A percentile compares a stretch with the other conserved stretches of the same genome.
These are phyloP conservation scores for Ectemnius lituratus DNA, from an alignment of 2,888 invertebrate species.

Conservation along the genomic window DNA sequence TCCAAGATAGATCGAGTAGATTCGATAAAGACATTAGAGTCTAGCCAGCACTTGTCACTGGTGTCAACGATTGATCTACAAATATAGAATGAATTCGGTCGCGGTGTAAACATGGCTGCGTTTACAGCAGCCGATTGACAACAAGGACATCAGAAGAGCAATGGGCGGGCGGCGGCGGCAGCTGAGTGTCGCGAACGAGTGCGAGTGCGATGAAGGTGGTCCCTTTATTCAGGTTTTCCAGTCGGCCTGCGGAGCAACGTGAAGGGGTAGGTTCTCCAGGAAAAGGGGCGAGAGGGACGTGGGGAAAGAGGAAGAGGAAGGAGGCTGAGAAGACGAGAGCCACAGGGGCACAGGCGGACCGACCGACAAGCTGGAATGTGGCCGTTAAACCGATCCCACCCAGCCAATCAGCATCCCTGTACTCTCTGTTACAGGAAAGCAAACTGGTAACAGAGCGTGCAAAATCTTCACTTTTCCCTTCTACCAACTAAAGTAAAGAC, in stretches of 20 bases:
- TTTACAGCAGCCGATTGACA: constrained; percentile 18
- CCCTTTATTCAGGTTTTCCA: constrained; percentile 42
- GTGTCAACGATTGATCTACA: too few relatives aligned
- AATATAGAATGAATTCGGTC: too few relatives aligned
- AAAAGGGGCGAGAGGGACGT: constrained; percentile 21
- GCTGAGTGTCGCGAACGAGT: constrained; percentile 7
- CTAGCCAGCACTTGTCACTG: neutral
- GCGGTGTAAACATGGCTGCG: constrained; percentile 35
- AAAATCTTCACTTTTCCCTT: constrained; percentile 25
- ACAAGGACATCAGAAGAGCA: neutral
- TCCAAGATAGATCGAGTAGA: neutral
- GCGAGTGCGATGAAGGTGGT: constrained; percentile 10
- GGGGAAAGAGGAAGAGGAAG: constrained; percentile 18
- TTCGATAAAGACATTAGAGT: neutral
- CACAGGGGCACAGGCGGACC: constrained; percentile 36
- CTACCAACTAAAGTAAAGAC: constrained; percentile 43
- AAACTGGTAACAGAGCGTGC: constrained; percentile 33
- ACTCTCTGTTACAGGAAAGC: constrained; percentile 24
- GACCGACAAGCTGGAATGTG: constrained; percentile 65
- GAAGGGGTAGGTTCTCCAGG: constrained; percentile 39
- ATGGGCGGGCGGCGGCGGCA: constrained; percentile 15
- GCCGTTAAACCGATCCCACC: constrained; percentile 67
- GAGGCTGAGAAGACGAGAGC: constrained; percentile 3
- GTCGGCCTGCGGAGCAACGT: constrained; percentile 22
- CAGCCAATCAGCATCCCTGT: constrained; percentile 63